Evolutionary conservation across 2,797 vertebrate genomes (phyloP).

Genomic region (Anomalospiza imberbis): DNA sequence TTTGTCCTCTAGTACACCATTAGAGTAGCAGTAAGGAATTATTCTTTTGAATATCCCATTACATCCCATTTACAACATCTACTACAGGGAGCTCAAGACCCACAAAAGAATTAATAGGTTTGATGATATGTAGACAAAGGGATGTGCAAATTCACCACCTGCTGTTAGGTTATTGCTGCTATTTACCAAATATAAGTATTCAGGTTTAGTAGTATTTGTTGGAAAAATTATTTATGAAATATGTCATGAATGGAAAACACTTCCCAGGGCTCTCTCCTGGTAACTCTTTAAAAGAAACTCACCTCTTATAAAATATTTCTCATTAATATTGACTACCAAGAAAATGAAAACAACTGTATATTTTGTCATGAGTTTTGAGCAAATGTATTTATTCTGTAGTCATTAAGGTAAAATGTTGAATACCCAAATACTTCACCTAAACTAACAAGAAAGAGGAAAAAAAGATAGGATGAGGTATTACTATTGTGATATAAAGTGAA

Average conservation of each 20-base stretch:
- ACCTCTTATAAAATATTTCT: not conserved
- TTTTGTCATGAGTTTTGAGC: not conserved
- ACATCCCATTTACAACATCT: not conserved
- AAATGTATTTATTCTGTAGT: not conserved
- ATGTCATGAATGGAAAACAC: not conserved
- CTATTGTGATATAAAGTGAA: not conserved
- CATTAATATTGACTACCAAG: not conserved
- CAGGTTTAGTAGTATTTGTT: not conserved
- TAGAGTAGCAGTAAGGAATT: not conserved
- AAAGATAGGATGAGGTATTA: not conserved
- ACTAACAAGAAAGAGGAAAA: not conserved
- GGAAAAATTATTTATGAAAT: not conserved
- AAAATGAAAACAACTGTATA: not conserved
- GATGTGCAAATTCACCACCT: not conserved
- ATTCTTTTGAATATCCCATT: not conserved
- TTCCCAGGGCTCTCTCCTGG: not conserved
- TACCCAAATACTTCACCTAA: not conserved
- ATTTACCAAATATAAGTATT: not conserved
- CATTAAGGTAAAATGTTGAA: not conserved
- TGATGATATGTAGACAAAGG: not conserved
- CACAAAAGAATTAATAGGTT: not conserved
- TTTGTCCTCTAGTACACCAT: not conserved
- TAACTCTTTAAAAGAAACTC: not conserved
- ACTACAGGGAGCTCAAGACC: not conserved
- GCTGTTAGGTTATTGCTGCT: not conserved